These are phyloP conservation scores for Calameuta pallipes DNA, from an alignment of 2,888 invertebrate species.

Conservation along the genomic window DNA sequence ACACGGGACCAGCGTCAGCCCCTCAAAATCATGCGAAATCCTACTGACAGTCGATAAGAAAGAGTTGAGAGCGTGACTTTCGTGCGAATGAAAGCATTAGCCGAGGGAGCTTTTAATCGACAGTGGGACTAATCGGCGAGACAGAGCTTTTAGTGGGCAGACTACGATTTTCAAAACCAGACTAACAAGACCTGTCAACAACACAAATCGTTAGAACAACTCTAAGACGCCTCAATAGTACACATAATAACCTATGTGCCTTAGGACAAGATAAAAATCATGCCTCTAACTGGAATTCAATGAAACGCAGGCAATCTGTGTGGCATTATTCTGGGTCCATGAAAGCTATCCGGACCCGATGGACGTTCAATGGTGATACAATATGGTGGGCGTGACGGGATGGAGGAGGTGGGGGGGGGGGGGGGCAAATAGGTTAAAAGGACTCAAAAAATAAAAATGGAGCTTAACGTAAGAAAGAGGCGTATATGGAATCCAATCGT, in stretches of 20 bases:
- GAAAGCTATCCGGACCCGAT: not conserved
- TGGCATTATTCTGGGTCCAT: not conserved
- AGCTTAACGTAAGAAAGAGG: not conserved
- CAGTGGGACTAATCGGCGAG: not conserved
- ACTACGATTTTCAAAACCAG: not conserved
- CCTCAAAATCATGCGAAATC: not conserved
- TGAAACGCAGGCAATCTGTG: not conserved
- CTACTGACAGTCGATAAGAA: not conserved
- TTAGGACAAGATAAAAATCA: not conserved
- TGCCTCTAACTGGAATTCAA: not conserved
- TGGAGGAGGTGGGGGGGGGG: too few species aligned
- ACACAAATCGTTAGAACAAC: not conserved
- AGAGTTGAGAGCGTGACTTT: not conserved
- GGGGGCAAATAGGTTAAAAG: not conserved
- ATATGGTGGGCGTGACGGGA: not conserved
- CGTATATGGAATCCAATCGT: not conserved
- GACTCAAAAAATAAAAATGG: not conserved
- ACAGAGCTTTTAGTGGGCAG: not conserved
- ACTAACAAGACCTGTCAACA: not conserved
- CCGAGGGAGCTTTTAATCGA: not conserved
- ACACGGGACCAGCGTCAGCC: not conserved
- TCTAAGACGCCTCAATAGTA: not conserved
- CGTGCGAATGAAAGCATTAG: not conserved
- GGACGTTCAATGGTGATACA: not conserved
- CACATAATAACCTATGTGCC: too few species aligned